Conservation (phyloP, 1,140 invertebrate species). For the Subanguina moxae region DNA sequence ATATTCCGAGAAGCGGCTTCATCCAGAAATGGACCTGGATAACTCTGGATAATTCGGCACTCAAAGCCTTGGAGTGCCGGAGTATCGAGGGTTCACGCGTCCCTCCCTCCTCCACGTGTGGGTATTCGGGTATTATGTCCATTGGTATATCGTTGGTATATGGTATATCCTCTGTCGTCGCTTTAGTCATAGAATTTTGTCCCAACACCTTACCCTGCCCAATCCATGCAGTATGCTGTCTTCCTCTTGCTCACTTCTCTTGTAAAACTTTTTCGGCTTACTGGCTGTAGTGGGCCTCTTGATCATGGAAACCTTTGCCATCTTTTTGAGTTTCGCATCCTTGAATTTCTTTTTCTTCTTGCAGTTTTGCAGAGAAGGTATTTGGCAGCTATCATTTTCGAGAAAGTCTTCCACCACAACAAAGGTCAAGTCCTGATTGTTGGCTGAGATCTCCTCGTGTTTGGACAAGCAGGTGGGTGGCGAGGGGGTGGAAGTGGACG, state of each 20-base stretch:
- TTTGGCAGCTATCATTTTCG: not conserved
- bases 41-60: too few species aligned
- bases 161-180: too few species aligned
- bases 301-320: not conserved
- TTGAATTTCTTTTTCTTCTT: not conserved
- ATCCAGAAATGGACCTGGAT: too few species aligned
- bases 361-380: not conserved
- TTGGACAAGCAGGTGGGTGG: not conserved
- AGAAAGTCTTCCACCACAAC: conserved; percentile 2
- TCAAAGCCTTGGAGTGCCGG: too few species aligned
- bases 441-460: not conserved
- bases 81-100: too few species aligned
- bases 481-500: not conserved
- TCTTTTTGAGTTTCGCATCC: not conserved
- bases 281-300: not conserved
- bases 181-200: too few species aligned
- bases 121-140: too few species aligned
- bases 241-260: conserved; percentile 1
- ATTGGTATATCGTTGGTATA: too few species aligned
- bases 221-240: not conserved
- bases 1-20: too few species aligned
- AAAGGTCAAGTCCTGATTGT: not conserved
- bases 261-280: not conserved
- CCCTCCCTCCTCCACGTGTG: too few species aligned
- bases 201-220: not conserved